Conservation (phyloP, 2,888 invertebrate species). For the Patella depressa region DNA sequence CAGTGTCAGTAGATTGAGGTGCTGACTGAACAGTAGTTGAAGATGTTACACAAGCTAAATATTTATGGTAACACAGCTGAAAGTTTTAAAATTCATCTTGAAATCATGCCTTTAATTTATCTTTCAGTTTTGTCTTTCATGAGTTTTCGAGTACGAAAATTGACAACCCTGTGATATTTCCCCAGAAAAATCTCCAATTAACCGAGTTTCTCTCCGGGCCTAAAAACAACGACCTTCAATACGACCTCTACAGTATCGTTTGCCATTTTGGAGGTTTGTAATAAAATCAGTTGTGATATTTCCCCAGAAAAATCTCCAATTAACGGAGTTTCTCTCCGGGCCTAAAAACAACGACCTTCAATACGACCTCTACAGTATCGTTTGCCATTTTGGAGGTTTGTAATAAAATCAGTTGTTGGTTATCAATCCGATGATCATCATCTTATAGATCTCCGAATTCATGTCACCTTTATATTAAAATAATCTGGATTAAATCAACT, state of each 20-base stretch:
- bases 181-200: slow-evolving; percentile 75
- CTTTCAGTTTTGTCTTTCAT: slow-evolving; percentile 77
- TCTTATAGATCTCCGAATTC: too few species aligned
- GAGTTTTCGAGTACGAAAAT: slow-evolving; percentile 77
- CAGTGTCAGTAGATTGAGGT: too few species aligned
- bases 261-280: slow-evolving; percentile 78
- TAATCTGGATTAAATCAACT: too few species aligned
- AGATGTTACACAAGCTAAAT: too few species aligned
- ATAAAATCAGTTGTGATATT: slow-evolving; percentile 75
- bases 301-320: slow-evolving; percentile 75
- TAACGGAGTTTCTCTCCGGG: slow-evolving; percentile 73
- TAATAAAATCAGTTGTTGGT: neutral
- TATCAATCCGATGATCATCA: too few species aligned
- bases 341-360: slow-evolving; percentile 67
- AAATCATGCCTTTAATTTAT: slow-evolving; percentile 18
- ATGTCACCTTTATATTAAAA: too few species aligned
- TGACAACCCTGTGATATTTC: slow-evolving; percentile 77
- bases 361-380: slow-evolving; percentile 78
- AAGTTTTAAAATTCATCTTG: neutral
- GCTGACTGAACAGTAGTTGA: too few species aligned
- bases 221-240: slow-evolving; percentile 70
- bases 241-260: slow-evolving; percentile 78
- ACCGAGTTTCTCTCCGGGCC: slow-evolving; percentile 72
- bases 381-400: slow-evolving; percentile 79
- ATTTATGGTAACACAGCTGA: too few species aligned